A percentile compares a stretch with the other conserved stretches of the same genome.
These are phyloP conservation scores for Criorhina ranunculi DNA, from an alignment of 2,888 invertebrate species.

Conservation along the genomic window DNA sequence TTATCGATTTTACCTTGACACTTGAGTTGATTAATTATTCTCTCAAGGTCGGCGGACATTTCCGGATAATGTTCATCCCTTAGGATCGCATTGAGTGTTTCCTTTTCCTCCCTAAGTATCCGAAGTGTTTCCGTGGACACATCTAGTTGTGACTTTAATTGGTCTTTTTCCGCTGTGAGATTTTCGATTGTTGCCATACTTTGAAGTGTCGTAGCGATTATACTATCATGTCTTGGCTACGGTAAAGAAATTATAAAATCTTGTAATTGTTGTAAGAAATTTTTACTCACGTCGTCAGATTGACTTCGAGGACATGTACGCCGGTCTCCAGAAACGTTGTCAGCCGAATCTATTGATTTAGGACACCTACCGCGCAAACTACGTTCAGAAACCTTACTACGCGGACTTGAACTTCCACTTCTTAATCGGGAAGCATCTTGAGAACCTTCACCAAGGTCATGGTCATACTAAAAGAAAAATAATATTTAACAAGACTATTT, in stretches of 20 bases:
- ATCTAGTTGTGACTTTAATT: slow-evolving; percentile 77
- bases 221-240: slow-evolving; percentile 78
- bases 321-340: too few relatives aligned
- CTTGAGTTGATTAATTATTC: slow-evolving; percentile 79
- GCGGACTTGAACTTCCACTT: too few relatives aligned
- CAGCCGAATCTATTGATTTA: too few relatives aligned
- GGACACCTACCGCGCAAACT: too few relatives aligned
- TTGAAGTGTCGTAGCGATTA: slow-evolving; percentile 79
- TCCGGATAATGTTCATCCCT: slow-evolving; percentile 78
- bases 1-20: slow-evolving; percentile 78
- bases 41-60: slow-evolving; percentile 77
- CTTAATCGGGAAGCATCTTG: background rate
- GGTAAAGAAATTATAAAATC: background rate
- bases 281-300: background rate
- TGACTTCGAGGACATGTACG: too few relatives aligned
- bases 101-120: slow-evolving; percentile 77
- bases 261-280: background rate
- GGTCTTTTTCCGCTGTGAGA: slow-evolving; percentile 78
- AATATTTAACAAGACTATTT: background rate
- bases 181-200: slow-evolving; percentile 79
- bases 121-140: slow-evolving; percentile 78
- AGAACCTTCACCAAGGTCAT: background rate
- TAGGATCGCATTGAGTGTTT: slow-evolving; percentile 79
- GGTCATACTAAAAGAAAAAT: slow-evolving; percentile 6
- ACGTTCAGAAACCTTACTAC: too few relatives aligned